Percentiles rank a stretch among this genome's conserved stretches.
These are phyloP conservation scores for Ochotona curzoniae DNA, from an alignment of 2,113 vertebrate species.

Conservation along the genomic window DNA sequence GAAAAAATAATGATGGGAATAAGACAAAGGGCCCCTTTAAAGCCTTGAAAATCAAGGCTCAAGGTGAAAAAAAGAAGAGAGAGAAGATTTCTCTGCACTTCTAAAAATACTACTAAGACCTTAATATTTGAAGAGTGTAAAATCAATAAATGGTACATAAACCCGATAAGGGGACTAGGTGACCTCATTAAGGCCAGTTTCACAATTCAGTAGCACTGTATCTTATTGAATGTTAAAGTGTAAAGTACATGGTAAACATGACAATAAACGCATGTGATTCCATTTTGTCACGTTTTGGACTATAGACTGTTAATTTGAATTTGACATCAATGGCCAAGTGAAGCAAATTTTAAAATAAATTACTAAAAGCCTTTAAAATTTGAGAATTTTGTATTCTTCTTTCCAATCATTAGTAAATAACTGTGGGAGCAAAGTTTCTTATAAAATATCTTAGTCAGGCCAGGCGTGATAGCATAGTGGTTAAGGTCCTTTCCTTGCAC, in stretches of 20 bases:
- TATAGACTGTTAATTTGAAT: constrained; percentile 47
- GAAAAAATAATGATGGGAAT: not conserved
- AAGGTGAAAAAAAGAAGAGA: not conserved
- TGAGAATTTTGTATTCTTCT: not conserved
- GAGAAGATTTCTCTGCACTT: constrained; percentile 20
- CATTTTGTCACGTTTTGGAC: constrained; percentile 8
- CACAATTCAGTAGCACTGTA: constrained; percentile 34
- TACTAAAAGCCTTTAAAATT: not conserved
- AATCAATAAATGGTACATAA: constrained; percentile 25
- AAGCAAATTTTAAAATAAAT: constrained; percentile 53
- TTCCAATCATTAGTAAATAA: not conserved
- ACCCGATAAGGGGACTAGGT: not conserved
- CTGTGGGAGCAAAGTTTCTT: not conserved
- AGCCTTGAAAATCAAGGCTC: not conserved
- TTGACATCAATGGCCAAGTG: constrained; percentile 19
- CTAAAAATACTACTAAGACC: constrained; percentile 38
- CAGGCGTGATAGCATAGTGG: too few relatives aligned
- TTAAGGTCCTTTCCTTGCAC: too few relatives aligned
- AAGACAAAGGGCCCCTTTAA: not conserved
- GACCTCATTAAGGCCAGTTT: constrained; percentile 46
- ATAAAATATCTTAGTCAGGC: not conserved
- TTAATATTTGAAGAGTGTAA: constrained; percentile 41
- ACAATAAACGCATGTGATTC: not conserved
- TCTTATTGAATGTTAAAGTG: constrained; percentile 37
- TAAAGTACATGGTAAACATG: constrained; percentile 33